Base-by-base conservation (phyloP, 2,797 vertebrate genomes). In the Lycodopsis pacificus region DNA sequence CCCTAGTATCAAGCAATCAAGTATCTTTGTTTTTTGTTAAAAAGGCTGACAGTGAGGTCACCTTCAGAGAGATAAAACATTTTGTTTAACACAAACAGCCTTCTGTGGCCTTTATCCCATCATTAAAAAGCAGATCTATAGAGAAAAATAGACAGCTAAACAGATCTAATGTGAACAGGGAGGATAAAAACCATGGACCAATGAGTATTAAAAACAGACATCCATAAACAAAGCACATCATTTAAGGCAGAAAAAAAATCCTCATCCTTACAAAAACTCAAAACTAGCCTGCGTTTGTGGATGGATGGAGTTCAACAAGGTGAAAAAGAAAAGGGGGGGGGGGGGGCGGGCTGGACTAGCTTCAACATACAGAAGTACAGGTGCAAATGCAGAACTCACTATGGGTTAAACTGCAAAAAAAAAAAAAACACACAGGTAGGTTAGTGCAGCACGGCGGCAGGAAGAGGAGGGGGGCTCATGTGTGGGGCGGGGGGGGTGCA, bases 301-400 rank as follows among this genome's bases (percentile, higher is more conserved):
- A 87, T 32, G 4, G 25, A 65, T 83, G 48, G 6, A 53, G 15
- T 63, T 78, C 36, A 72, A 77, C 54, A 77, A 76, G 65, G 74
- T 48, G 70, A 46, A 32, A 22, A 53, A 59, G 17, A 59, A 22
- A 10, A 5, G 30, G 30, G 5, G 30, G 30, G 4, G 30, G 4
- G 30, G 30, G 30, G 53, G 62, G 59, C 27, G 8, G 65, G 68
- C 48, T 19, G 69, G 74, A 88, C 78, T 73, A 54, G 83, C 85
- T 91, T 93, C 91, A 94, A 95, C 92, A 94, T 92, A 95, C 94
- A 95, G 90, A 94, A 88, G 88, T 83, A 91, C 84, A 80, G 49
- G 83, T 73, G 82, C 85, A 83, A 90, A 91, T 79, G 88, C 75
- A 84, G 77, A 87, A 73, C 75, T 73, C 66, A 85, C 81, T 73